phyloP scores from a whole-genome alignment of 2,888 invertebrate genomes.

The Xylota segnis region DNA sequence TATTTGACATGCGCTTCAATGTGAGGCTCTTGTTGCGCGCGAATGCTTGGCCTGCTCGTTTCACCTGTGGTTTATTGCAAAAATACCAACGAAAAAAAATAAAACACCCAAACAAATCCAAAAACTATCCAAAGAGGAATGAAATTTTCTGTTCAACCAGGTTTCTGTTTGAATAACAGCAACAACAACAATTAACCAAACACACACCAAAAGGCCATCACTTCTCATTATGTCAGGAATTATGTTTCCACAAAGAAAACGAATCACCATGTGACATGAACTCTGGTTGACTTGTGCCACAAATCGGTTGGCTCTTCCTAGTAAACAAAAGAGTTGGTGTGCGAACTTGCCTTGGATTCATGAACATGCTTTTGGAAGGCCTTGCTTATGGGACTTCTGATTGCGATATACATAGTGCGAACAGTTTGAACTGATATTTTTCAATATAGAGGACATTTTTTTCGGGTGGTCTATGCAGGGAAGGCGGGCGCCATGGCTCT shows the following conservation, averaged over 20 bases:
- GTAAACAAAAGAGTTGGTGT: constrained; percentile 34
- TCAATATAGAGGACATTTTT: too few species aligned
- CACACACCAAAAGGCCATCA: constrained; percentile 13
- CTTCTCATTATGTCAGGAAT: constrained; percentile 42
- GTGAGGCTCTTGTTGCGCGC: constrained; percentile 48
- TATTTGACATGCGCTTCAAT: constrained; percentile 75
- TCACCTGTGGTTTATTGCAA: constrained; percentile 56
- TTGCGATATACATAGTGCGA: too few species aligned
- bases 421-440: too few species aligned
- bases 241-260: constrained; percentile 26
- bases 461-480: too few species aligned
- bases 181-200: constrained; percentile 23
- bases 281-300: background rate
- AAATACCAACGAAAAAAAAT: too few species aligned
- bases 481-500: too few species aligned
- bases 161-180: too few species aligned
- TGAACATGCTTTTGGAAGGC: too few species aligned
- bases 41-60: constrained; percentile 26
- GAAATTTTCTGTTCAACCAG: constrained; percentile 1
- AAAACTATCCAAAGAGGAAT: background rate
- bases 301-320: background rate
- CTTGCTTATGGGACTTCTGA: too few species aligned
- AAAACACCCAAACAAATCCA: constrained; percentile 5
- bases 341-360: constrained; percentile 5
- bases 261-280: constrained; percentile 11